Conservation (phyloP, 2,113 vertebrate species). For the Aleadryas rufinucha region DNA sequence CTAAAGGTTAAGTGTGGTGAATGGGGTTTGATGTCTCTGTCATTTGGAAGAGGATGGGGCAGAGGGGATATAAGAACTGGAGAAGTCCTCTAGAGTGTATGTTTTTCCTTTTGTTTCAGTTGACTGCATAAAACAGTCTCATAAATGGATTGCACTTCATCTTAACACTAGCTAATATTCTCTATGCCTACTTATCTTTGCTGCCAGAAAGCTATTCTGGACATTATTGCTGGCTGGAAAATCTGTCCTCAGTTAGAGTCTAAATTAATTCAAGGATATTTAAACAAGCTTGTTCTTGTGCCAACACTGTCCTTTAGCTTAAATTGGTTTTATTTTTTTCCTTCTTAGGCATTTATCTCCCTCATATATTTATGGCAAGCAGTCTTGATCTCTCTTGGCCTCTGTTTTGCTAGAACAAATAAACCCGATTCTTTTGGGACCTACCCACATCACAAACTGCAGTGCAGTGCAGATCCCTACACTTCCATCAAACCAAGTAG, state of each 20-base stretch:
- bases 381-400: not conserved
- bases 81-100: not conserved
- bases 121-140: not conserved
- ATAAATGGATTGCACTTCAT: not conserved
- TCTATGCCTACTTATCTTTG: not conserved
- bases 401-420: not conserved
- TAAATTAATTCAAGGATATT: not conserved
- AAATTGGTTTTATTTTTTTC: not conserved
- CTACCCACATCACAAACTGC: not conserved
- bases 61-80: not conserved
- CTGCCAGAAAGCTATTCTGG: not conserved
- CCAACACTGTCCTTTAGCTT: not conserved
- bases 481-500: not conserved
- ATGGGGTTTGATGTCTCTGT: not conserved
- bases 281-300: not conserved
- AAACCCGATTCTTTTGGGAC: not conserved
- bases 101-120: not conserved
- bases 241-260: not conserved
- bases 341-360: not conserved
- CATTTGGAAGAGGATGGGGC: accelerated
- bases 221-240: not conserved
- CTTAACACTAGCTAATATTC: not conserved
- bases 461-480: not conserved
- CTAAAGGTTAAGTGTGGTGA: not conserved
- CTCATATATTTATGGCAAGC: not conserved